A percentile compares a stretch with the other conserved stretches of the same genome.
phyloP scores from a whole-genome alignment of 2,113 vertebrate genomes.

The Indicator indicator region DNA sequence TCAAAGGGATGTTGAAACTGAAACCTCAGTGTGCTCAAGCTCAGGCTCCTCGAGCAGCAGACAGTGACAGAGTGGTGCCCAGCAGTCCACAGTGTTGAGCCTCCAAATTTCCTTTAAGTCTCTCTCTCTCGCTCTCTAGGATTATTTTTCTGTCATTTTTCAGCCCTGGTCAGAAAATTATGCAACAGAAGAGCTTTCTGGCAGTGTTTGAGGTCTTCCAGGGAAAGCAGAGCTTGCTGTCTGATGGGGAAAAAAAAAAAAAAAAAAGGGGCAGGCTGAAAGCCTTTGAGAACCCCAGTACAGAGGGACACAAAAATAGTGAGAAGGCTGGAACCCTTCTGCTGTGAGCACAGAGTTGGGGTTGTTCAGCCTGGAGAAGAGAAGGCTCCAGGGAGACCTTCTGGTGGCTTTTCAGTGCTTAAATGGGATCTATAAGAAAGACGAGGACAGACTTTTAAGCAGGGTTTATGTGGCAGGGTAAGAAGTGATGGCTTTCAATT shows the following conservation, averaged over 20 bases:
- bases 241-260: not conserved
- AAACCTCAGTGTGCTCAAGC: not conserved
- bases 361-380: no score
- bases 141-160: not conserved
- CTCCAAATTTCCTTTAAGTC: not conserved
- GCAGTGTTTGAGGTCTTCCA: not conserved
- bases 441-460: no score
- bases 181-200: rapidly evolving
- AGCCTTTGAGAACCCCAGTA: rapidly evolving
- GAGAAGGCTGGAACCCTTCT: no score
- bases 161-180: not conserved
- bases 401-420: no score
- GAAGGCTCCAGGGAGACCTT: no score
- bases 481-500: no score
- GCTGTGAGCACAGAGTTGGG: no score
- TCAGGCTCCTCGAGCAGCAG: rapidly evolving
- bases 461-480: no score
- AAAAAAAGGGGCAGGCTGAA: not conserved
- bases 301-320: not conserved
- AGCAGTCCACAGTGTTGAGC: not conserved
- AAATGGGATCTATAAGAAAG: no score
- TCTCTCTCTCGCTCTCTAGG: not conserved
- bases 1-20: not conserved
- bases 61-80: not conserved
- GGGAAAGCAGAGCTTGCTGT: rapidly evolving